Evolutionary conservation across 1,140 invertebrate species (phyloP).

Genomic region (Drosophila fuyamai): DNA sequence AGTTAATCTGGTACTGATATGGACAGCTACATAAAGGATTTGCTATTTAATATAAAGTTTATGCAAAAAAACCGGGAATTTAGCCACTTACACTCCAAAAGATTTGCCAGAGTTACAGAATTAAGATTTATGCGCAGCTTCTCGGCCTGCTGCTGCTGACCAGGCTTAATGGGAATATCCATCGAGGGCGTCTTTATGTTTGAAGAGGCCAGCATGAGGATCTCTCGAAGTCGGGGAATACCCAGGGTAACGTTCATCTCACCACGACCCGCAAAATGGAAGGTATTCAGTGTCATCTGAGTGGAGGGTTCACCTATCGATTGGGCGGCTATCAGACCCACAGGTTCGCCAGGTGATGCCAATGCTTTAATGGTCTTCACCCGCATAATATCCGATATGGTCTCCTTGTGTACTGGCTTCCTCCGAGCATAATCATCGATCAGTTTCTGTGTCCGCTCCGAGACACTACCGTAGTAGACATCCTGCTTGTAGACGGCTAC

Average conservation of each 20-base stretch:
- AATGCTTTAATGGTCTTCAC: conserved; percentile 91
- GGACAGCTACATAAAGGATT: conserved; percentile 83
- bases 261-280: conserved; percentile 99
- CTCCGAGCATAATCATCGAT: conserved; percentile 88
- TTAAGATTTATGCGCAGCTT: conserved; percentile 90
- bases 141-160: conserved; percentile 88
- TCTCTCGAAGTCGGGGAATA: conserved; percentile 98
- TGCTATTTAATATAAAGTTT: neutral
- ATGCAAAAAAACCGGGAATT: neutral
- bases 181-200: conserved; percentile 98
- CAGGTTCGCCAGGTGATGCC: conserved; percentile 96
- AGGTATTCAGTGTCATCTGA: conserved; percentile 99
- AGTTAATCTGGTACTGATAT: conserved; percentile 88
- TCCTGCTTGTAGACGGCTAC: conserved; percentile 89
- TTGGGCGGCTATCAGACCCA: conserved; percentile 97
- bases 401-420: conserved; percentile 83
- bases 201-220: conserved; percentile 97
- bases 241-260: conserved; percentile 99
- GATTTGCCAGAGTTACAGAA: conserved; percentile 91
- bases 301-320: conserved; percentile 99
- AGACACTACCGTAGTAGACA: conserved; percentile 91
- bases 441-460: conserved; percentile 91
- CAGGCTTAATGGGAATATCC: conserved; percentile 93
- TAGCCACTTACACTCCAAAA: conserved; percentile 88
- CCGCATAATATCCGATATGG: conserved; percentile 89